phyloP scores from a whole-genome alignment of 2,797 vertebrate genomes.

The Eleutherodactylus coqui region DNA sequence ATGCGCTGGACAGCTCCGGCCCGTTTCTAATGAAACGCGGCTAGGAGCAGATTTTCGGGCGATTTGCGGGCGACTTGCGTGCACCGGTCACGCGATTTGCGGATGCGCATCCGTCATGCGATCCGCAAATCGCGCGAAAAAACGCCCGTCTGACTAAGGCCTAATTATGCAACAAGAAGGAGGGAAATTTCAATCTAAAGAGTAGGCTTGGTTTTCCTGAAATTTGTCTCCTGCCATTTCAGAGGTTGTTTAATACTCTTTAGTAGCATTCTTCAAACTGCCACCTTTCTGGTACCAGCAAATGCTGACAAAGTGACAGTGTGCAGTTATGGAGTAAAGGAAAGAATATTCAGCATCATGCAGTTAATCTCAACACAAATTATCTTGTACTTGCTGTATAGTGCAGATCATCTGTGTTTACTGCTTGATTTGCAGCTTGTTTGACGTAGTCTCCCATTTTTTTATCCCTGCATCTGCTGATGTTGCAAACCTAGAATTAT shows the following conservation, averaged over 20 bases:
- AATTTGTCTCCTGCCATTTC: background rate
- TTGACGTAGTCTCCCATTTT: background rate
- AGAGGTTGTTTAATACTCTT: background rate
- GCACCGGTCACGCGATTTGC: too few species aligned
- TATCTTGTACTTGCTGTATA: background rate
- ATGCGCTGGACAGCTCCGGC: too few species aligned
- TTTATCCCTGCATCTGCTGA: background rate
- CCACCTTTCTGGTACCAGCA: background rate
- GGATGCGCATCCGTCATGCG: too few species aligned
- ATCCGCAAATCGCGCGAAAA: too few species aligned
- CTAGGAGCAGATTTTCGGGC: too few species aligned
- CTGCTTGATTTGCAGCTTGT: background rate
- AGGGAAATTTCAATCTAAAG: background rate
- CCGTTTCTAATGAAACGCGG: too few species aligned
- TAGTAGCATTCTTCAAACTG: background rate
- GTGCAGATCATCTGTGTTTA: background rate
- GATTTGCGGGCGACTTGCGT: too few species aligned
- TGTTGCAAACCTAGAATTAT: background rate
- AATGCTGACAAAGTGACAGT: background rate
- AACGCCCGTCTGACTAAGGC: too few species aligned
- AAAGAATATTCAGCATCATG: background rate
- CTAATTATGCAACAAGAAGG: background rate
- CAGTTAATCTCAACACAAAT: background rate
- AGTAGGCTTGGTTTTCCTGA: background rate
- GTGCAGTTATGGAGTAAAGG: background rate